Base-by-base conservation (phyloP, 2,797 vertebrate genomes). In the Podargus strigoides region DNA sequence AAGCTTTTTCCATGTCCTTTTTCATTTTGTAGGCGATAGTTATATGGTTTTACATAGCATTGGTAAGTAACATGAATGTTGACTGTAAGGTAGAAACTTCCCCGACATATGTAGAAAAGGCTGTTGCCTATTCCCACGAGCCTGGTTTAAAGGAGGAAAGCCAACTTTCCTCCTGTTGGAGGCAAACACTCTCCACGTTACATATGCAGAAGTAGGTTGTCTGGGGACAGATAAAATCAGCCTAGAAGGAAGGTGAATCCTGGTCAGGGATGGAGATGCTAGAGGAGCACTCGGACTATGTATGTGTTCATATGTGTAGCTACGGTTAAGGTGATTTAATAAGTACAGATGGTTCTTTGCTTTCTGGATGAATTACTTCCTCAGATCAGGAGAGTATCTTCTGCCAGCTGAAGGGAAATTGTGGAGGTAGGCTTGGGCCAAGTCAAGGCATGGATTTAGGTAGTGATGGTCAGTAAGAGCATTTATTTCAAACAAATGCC, bases 81-180 rank as follows among this genome's bases (percentile, higher is more conserved):
- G 41, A 58, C 49, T 21, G 14, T 10, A 26, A 73, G 17, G 42
- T 41, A 41, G 69, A 42, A 55, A n/a, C 9, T 28, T 49, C 21
- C 12, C 14, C 28, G 55, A 15, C 5, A 0, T 1, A 12, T 0
- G 1, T 12, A n/a, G 58, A n/a, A 49, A 49, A 63, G 14, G n/a
- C 59, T 41, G 14, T 14, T 75, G 27, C 8, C 17, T 42, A 7
- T 39, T 74, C 9, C 55, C 28, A 42, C 46, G 17, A 85, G 26
- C 10, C 44, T 52, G 46, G 4, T 55, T 90, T 80, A 37, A 47
- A 68, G 30, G 9, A 50, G 34, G 20, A 73, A 79, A 73, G 10
- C 2, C 39, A 58, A 1, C 12, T 46, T 80, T 60, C 27, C 10
- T 52, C 4, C 5, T 50, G 8, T 15, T 72, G 30, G 15, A 59